Conservation (phyloP, 2,888 invertebrate genomes). For the Lepidocyrtinus sp. region DNA sequence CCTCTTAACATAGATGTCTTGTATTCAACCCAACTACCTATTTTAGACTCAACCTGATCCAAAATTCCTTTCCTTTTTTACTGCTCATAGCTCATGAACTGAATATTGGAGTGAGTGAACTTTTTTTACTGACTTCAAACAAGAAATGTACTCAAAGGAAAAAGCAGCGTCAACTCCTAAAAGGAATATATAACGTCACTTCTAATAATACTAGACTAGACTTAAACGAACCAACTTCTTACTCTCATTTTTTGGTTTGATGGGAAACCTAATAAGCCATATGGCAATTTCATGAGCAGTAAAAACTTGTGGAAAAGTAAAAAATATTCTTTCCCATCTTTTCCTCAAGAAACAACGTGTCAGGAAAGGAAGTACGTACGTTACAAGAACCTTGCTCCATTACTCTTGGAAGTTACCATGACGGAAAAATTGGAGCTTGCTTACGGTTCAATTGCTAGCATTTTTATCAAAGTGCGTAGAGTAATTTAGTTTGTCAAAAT, state of each 20-base stretch:
- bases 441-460: background rate
- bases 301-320: slow-evolving; percentile 12
- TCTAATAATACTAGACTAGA: slow-evolving; percentile 5
- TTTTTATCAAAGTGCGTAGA: background rate
- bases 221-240: slow-evolving; percentile 22
- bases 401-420: background rate
- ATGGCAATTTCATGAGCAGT: slow-evolving; percentile 17
- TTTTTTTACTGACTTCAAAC: background rate
- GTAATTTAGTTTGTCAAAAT: background rate
- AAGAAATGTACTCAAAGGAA: background rate
- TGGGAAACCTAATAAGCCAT: slow-evolving; percentile 22
- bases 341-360: background rate
- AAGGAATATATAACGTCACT: slow-evolving; percentile 13
- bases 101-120: slow-evolving; percentile 6
- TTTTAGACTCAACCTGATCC: slow-evolving; percentile 16
- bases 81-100: slow-evolving; percentile 25
- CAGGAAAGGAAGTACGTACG: background rate
- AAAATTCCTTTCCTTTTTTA: slow-evolving; percentile 23
- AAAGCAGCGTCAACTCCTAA: slow-evolving; percentile 5
- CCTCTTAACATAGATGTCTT: background rate
- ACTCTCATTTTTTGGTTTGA: slow-evolving; percentile 27
- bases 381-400: background rate
- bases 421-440: background rate
- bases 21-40: background rate
- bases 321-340: background rate